These are phyloP conservation scores for Acomys russatus DNA, from an alignment of 2,797 vertebrate genomes.

Conservation along the genomic window DNA sequence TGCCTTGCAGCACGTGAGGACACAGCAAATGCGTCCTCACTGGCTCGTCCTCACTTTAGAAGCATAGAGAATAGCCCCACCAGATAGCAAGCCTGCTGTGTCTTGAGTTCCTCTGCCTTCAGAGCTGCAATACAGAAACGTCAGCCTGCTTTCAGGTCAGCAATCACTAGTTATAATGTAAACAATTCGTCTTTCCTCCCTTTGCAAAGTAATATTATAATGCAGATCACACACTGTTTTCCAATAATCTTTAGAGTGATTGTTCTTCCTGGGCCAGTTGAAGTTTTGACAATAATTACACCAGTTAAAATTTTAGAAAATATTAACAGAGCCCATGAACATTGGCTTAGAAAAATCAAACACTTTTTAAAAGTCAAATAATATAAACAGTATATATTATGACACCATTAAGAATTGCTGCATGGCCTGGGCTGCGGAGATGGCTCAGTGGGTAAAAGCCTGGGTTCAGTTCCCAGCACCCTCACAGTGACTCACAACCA, in stretches of 20 bases:
- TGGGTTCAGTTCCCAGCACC: neutral
- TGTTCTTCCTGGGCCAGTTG: neutral
- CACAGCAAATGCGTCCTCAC: too few species aligned
- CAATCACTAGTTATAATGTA: neutral
- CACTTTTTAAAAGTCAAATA: neutral
- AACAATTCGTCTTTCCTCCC: neutral
- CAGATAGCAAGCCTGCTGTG: neutral
- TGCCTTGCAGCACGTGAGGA: neutral
- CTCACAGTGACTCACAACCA: neutral
- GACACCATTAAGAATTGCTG: neutral
- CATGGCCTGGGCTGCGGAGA: neutral
- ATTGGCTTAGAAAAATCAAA: slow-evolving; percentile 18
- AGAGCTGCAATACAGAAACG: neutral
- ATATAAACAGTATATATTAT: neutral
- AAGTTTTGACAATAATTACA: neutral
- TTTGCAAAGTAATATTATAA: neutral
- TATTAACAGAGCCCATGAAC: slow-evolving; percentile 14
- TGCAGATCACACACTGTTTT: neutral
- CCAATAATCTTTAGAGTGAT: neutral
- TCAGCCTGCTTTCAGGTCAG: neutral
- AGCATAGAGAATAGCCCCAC: neutral
- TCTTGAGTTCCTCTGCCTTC: neutral
- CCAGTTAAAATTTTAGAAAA: neutral
- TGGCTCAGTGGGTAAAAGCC: neutral
- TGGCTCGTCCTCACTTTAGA: neutral